Percentiles rank a stretch among this genome's conserved stretches.
phyloP scores from a whole-genome alignment of 2,113 vertebrate species.

The Ciconia boyciana region DNA sequence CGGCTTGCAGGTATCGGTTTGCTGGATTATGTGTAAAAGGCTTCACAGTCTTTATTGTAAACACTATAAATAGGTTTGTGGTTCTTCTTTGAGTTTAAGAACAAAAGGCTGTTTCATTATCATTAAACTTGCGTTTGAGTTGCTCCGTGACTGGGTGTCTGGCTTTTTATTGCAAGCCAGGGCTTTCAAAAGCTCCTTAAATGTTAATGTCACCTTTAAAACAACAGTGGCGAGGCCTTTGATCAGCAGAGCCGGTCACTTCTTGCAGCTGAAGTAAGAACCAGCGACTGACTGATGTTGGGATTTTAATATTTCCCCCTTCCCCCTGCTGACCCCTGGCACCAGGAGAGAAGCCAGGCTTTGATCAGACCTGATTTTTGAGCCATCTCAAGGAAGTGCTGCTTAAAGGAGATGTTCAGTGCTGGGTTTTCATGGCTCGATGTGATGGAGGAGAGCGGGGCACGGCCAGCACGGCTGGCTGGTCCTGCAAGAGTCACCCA shows the following conservation, averaged over 20 bases:
- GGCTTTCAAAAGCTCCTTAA: constrained; percentile 60
- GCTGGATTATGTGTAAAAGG: background rate
- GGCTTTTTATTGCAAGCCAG: constrained; percentile 61
- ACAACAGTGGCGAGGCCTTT: constrained; percentile 32
- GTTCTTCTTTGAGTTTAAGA: constrained; percentile 57
- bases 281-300: background rate
- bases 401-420: background rate
- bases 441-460: background rate
- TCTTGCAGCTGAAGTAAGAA: background rate
- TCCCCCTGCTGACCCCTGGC: background rate
- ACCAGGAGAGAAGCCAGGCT: background rate
- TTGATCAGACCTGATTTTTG: background rate
- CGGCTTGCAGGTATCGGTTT: background rate
- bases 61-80: constrained; percentile 42
- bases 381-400: background rate
- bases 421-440: rapidly evolving
- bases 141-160: constrained; percentile 34
- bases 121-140: constrained; percentile 54
- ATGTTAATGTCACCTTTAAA: constrained; percentile 49
- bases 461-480: rapidly evolving
- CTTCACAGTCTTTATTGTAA: constrained; percentile 4
- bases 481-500: background rate
- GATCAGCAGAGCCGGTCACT: constrained; percentile 47
- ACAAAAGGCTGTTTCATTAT: constrained; percentile 67
- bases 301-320: constrained; percentile 40